Evolutionary conservation across 2,888 invertebrate genomes (phyloP).

Genomic region (Actias luna): DNA sequence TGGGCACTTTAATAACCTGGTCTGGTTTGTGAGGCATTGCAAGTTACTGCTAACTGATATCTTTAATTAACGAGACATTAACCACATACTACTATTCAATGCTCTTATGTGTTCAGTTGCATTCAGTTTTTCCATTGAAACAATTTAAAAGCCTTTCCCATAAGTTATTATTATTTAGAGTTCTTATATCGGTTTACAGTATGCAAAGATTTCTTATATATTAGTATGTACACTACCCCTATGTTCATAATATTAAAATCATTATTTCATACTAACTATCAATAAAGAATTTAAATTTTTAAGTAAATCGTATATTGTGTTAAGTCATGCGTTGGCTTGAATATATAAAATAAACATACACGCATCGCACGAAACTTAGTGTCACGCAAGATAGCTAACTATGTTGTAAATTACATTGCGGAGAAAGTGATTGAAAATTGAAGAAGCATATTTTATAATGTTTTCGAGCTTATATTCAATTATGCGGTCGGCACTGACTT

Average conservation of each 20-base stretch:
- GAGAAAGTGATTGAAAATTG: conserved; percentile 5
- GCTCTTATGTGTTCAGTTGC: conserved; percentile 23
- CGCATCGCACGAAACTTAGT: not conserved
- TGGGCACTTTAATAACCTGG: conserved; percentile 52
- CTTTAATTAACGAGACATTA: conserved; percentile 64
- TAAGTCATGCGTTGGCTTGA: not conserved
- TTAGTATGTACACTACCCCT: not conserved
- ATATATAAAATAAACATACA: conserved; percentile 4
- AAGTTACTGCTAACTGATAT: conserved; percentile 59
- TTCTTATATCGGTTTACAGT: no score
- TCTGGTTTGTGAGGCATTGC: conserved; percentile 45
- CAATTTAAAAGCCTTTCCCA: no score
- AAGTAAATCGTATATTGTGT: not conserved
- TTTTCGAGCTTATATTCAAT: conserved; percentile 66
- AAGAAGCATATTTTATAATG: conserved; percentile 40
- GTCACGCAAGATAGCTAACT: conserved; percentile 4
- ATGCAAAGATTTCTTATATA: not conserved
- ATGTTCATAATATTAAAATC: not conserved
- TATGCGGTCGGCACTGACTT: conserved; percentile 71
- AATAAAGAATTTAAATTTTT: not conserved
- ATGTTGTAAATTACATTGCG: not conserved
- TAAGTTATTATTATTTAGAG: no score
- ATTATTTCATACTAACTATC: not conserved
- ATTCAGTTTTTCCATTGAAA: no score
- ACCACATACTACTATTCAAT: conserved; percentile 34